Evolutionary conservation across 2,113 vertebrate species (phyloP).

Genomic region (Dicentrarchus labrax): DNA sequence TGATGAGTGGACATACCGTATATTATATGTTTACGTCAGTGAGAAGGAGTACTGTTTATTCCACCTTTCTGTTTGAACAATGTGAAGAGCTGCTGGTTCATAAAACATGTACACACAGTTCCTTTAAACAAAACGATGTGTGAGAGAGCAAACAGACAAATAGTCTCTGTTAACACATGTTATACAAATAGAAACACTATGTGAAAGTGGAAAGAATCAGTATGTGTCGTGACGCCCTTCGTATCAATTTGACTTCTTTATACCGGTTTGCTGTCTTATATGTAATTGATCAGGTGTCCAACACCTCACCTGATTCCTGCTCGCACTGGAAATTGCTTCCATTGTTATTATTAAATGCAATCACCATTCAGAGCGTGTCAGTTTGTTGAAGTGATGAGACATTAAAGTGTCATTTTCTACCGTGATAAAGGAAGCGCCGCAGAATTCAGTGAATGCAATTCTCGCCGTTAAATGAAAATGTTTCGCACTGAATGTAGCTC

Average conservation of each 20-base stretch:
- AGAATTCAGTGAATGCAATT: background rate
- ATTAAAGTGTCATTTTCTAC: slow-evolving; percentile 28
- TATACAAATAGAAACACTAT: no score
- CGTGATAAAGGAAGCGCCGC: slow-evolving; percentile 7
- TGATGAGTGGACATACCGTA: background rate
- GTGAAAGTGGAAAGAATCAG: no score
- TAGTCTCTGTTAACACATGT: background rate
- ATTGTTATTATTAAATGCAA: slow-evolving; percentile 15
- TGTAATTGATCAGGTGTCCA: slow-evolving; percentile 9
- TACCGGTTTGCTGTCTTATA: background rate
- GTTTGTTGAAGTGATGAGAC: slow-evolving; percentile 36
- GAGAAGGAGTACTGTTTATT: slow-evolving; percentile 4
- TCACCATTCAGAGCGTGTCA: slow-evolving; percentile 6
- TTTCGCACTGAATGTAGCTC: slow-evolving; percentile 32
- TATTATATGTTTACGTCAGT: background rate
- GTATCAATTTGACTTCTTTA: no score
- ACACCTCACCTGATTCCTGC: background rate
- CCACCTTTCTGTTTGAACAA: slow-evolving; percentile 32
- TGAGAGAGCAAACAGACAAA: background rate
- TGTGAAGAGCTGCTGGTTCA: slow-evolving; percentile 18
- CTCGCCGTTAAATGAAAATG: slow-evolving; percentile 27
- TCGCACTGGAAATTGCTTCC: background rate
- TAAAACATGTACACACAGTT: slow-evolving; percentile 1
- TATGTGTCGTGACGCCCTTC: no score
- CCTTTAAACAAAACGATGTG: background rate